Evolutionary conservation across 2,113 vertebrate species (phyloP).

Genomic region (Athene noctua): DNA sequence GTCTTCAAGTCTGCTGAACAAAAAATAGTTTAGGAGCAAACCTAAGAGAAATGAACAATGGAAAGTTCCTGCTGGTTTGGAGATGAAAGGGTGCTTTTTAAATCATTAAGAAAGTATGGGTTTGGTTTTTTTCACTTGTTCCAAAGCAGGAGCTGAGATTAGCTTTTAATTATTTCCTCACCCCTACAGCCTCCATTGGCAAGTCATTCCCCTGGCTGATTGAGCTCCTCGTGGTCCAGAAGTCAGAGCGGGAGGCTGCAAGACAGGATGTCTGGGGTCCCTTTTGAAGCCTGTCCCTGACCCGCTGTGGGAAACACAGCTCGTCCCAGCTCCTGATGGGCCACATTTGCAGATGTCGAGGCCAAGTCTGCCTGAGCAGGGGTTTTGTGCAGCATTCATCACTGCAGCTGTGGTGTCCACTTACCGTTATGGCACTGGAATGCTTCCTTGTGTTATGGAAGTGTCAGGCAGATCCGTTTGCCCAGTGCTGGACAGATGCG

Average conservation of each 20-base stretch:
- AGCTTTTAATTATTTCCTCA: constrained; percentile 25
- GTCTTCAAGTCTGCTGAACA: not conserved
- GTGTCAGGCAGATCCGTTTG: constrained; percentile 37
- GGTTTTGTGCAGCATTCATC: not conserved
- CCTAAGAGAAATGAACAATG: not conserved
- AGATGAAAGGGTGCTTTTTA: constrained; percentile 2
- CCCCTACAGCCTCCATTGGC: not conserved
- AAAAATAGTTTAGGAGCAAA: constrained; percentile 4
- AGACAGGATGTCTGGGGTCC: constrained; percentile 34
- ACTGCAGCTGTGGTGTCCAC: not conserved
- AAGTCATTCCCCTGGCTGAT: not conserved
- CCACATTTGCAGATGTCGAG: not conserved
- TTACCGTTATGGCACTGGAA: not conserved
- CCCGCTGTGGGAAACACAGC: not conserved
- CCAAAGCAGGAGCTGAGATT: not conserved
- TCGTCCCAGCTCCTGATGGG: not conserved
- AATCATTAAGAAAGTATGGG: not conserved
- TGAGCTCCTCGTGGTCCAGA: not conserved
- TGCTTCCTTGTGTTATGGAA: not conserved
- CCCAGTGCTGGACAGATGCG: not conserved
- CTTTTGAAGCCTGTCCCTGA: not conserved
- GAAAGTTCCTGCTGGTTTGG: not conserved
- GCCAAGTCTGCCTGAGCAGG: not conserved
- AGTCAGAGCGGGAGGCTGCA: not conserved
- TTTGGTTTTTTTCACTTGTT: not conserved